phyloP scores from a whole-genome alignment of 1,140 invertebrate genomes.

The Drosophila lowei region DNA sequence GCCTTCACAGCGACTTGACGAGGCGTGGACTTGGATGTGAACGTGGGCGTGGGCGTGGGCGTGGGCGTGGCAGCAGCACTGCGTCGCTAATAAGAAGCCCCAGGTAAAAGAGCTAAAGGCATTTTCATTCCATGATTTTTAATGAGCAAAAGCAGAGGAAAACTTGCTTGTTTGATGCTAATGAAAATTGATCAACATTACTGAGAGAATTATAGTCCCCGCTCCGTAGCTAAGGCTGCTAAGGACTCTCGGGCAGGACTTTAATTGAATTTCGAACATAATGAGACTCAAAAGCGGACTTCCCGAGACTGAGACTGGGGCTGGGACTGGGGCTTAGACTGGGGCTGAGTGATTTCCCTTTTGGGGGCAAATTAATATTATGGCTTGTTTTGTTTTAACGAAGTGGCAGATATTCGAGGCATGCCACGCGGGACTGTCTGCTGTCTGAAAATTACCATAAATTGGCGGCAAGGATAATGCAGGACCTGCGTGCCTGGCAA shows the following conservation, averaged over 20 bases:
- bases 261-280: constrained; percentile 35
- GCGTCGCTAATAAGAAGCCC: constrained; percentile 19
- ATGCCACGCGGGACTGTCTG: constrained; percentile 8
- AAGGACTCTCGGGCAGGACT: constrained; percentile 5
- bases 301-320: background rate
- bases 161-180: constrained; percentile 15
- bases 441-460: constrained; percentile 32
- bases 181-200: constrained; percentile 69
- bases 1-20: constrained; percentile 1
- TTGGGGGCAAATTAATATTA: constrained; percentile 47
- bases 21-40: constrained; percentile 19
- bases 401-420: constrained; percentile 27
- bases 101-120: constrained; percentile 1
- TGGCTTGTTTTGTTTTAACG: constrained; percentile 49
- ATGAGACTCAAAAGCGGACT: background rate
- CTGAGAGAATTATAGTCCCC: constrained; percentile 25
- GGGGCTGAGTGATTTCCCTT: constrained; percentile 37
- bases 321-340: no score
- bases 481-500: constrained; percentile 27
- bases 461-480: constrained; percentile 38
- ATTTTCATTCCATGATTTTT: constrained; percentile 21
- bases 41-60: no score
- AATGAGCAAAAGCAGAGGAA: background rate
- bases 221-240: background rate
- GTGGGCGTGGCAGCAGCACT: constrained; percentile 3